Evolutionary conservation across 2,113 vertebrate genomes (phyloP), one percentile per base, ranked within the genome.

Genomic region (human): DNA sequence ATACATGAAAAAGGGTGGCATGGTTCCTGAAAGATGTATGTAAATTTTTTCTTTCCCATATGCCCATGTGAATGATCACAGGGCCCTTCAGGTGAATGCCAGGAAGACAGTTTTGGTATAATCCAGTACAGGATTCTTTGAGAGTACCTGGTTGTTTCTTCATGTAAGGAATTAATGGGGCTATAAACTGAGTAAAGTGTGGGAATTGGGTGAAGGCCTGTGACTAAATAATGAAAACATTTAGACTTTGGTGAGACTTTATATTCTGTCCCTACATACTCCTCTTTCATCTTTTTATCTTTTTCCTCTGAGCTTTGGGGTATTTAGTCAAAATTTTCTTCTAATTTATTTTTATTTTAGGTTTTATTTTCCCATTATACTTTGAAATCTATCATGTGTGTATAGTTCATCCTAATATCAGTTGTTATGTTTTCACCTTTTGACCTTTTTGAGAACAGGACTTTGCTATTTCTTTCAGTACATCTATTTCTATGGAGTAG

Each of bases 271-370:
- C 6, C 16, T 81, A 35, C 6, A 70, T 92, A 22, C 8, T 92
- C 32, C 23, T 68, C n/a, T 92, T 89, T 43, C 23, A 73, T 73
- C 5, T 43, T 93, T 84, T 93, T 81, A 75, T 89, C n/a, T 4
- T 73, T 64, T 75, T 25, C 5, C 16, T 43, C 40, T 61, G 27
- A 61, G 18, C 75, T 92, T 95, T 92, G 59, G 50, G 9, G 2
- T 79, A 79, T 92, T 95, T 20, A 80, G 13, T 82, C 13, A 82
- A 83, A 87, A 35, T 64, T 86, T 85, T 81, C 50, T 86, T 82
- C 27, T 82, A 22, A 75, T 61, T 85, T 66, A 27, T 84, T 3
- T 95, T 91, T 82, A 64, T 90, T 97, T 90, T 83, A 40, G 64
- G 13, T n/a, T 84, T 27, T 23, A 18, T 70, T 81, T 82, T 6